Conservation (phyloP, 53 echinoderm and acorn worm genomes). For the Crossaster papposus region DNA sequence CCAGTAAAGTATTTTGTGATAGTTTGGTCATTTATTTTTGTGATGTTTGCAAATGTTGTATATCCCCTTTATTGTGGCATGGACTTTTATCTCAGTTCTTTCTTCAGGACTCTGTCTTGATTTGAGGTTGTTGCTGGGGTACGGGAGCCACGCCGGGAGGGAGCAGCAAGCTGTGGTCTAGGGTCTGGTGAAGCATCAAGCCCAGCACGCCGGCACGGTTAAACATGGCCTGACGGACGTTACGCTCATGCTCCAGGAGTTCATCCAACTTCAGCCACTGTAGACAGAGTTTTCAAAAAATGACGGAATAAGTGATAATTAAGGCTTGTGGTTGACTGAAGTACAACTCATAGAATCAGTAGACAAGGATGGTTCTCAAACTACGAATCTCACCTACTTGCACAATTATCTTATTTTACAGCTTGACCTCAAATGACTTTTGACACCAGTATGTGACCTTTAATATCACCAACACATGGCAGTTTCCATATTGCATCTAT, state of each 20-base stretch:
- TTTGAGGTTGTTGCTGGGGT: slow-evolving; percentile 30
- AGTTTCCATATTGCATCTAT: too few relatives aligned
- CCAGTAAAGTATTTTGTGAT: too few relatives aligned
- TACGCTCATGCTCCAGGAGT: slow-evolving; percentile 90
- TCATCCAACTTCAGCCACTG: slow-evolving; percentile 97
- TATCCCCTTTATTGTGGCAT: background rate
- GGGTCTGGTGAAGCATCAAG: slow-evolving; percentile 93
- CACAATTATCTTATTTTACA: too few relatives aligned
- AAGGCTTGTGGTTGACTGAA: background rate
- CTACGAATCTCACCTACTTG: too few relatives aligned
- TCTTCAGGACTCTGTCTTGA: background rate
- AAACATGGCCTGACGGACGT: slow-evolving; percentile 89
- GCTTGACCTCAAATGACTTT: too few relatives aligned
- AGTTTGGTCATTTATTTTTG: too few relatives aligned
- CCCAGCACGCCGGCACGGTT: slow-evolving; percentile 91
- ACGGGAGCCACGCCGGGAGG: slow-evolving; percentile 32
- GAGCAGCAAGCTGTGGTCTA: slow-evolving; percentile 80
- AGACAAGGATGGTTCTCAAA: too few relatives aligned
- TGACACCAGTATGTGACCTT: too few relatives aligned
- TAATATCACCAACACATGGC: too few relatives aligned
- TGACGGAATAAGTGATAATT: background rate
- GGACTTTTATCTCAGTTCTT: background rate
- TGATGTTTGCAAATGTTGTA: too few relatives aligned
- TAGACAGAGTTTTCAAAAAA: too few relatives aligned
- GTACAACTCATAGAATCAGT: too few relatives aligned